Evolutionary conservation across 1,140 invertebrate genomes (phyloP), one percentile per base, ranked within the genome.

Genomic region (Zaprionus lachaisei): DNA sequence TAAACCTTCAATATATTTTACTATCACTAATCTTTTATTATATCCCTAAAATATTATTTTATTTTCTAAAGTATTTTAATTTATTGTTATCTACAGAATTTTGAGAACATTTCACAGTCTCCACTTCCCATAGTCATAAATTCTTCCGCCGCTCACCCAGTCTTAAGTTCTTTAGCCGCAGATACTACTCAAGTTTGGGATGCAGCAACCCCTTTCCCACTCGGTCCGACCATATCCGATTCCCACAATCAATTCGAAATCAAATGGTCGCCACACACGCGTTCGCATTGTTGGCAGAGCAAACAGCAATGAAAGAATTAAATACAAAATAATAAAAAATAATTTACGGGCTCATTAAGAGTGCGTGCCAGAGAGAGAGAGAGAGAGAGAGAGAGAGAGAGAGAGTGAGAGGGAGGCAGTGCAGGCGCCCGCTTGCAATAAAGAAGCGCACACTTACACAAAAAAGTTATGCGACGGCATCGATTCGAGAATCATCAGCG

Each of bases 281-380:
- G 70, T 68, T 73, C 24, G 26, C n/a, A 47, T 55, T 28, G 51
- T 72, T 51, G n/a, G 6, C 34, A 66, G 65, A 57, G 79, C 28
- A 44, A 65, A 72, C 54, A 77, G 58, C 81, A 90, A 89, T 90
- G 85, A 90, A 89, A 89, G 85, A 80, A 90, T 90, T 90, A 85
- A 90, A 89, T 89, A 90, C 85, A 72, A 90, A 89, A 89, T 90
- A 89, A 89, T 81, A 89, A 89, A 89, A 89, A 89, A 89, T 90
- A 90, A 89, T 89, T 90, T 89, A 89, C 81, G 85, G 81, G 70
- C 85, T 89, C 85, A 89, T 89, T 89, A 90, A 83, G 81, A 76
- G 78, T 65, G 55, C 47, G 60, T 24, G 58, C 47, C n/a, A 17
- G 61, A 20, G 31, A 12, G 37, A 26, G 47, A 37, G 68, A 47